Evolutionary conservation across 1,140 invertebrate species (phyloP), one percentile per base, ranked within the genome.

Genomic region (Drosophila saltans): DNA sequence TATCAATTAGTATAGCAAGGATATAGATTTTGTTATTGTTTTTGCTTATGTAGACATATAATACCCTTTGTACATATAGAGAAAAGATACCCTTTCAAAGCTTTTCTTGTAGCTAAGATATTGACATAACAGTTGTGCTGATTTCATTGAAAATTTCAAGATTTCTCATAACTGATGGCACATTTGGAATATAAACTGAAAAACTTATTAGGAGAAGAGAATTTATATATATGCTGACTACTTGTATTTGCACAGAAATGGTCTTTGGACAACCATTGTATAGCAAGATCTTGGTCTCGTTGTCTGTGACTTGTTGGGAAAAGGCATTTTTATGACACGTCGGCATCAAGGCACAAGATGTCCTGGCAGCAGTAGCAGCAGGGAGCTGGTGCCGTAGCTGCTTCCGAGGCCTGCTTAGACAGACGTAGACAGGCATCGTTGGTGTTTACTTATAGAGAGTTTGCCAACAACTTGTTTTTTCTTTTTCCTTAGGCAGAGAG

Each of bases 321-420:
- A 77, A 72, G 80, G 78, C 75, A 69, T 78, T 88, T 85, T 88
- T 89, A 88, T 79, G 76, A 79, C 73, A 75, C 61, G 69, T 73
- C 83, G 73, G 72, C 83, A 89, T 80, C 69, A 69, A 83, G 78
- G 78, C 83, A 83, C 48, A 86, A 78, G 76, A 86, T 72, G 71
- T 59, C 11, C 45, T 41, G 52, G 9, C 43, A 69, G 40, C 45
- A 52, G 24, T 21, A 52, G 45, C 16, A 16, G 16, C 16, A 16
- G 21, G 45, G 21, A 52, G 45, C 26, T 52, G 21, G 21, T 26
- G 8, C 21, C 45, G 21, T 6, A 4, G 33, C 33, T 10, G 45
- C 45, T 26, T 10, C 24, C 9, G 21, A 52, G 45, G 41, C 24
- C 24, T 59, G 28, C 33, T 62, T 59, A 41, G 74, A 61, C 40